Evolutionary conservation across 2,113 vertebrate species (phyloP).

Genomic region (Chaetodon auriga): DNA sequence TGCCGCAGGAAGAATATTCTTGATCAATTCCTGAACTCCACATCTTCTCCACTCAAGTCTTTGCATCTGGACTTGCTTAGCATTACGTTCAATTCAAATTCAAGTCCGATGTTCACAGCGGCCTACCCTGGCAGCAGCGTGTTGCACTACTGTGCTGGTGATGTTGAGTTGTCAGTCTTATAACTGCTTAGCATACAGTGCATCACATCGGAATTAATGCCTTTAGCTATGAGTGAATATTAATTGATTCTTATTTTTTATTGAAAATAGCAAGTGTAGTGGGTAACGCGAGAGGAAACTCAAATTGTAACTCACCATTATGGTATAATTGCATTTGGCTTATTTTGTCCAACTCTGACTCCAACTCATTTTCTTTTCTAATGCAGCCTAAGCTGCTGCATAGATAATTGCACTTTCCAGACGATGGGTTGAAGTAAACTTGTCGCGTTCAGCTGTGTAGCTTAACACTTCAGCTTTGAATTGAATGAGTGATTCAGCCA

Average conservation of each 20-base stretch:
- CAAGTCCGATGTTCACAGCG: background rate
- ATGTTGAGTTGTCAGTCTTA: background rate
- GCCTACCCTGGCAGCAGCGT: background rate
- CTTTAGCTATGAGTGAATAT: background rate
- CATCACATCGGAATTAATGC: background rate
- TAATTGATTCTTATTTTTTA: background rate
- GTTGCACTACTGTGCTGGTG: background rate
- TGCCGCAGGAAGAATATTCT: background rate
- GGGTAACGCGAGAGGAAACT: too few relatives aligned
- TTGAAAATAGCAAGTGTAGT: background rate
- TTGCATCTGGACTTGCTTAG: constrained; percentile 12
- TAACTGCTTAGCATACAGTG: background rate
- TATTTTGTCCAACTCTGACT: too few relatives aligned
- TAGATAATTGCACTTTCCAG: background rate
- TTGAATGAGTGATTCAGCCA: background rate
- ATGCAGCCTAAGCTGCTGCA: background rate
- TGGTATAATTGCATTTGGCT: background rate
- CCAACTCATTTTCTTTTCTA: background rate
- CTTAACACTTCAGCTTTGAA: background rate
- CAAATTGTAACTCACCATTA: background rate
- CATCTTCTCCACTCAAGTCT: constrained; percentile 5
- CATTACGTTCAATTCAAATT: too few relatives aligned
- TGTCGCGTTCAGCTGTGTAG: background rate
- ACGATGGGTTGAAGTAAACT: background rate
- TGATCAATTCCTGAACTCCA: background rate